Conservation (phyloP, 2,888 invertebrate species). For the Synergus umbraculus region DNA sequence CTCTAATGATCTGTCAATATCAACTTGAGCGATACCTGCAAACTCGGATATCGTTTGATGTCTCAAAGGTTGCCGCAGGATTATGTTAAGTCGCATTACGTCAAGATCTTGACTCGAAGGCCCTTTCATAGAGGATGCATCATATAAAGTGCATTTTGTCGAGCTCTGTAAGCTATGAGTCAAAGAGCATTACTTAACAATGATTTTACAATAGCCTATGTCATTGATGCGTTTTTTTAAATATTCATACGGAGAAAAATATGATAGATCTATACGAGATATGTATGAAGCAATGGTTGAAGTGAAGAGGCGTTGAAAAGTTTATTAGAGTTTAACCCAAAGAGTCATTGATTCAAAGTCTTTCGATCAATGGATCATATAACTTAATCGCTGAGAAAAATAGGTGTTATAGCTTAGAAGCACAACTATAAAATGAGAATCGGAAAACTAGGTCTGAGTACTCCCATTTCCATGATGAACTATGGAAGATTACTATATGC, state of each 20-base stretch:
- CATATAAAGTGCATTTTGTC: conserved; percentile 22
- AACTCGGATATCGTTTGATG: conserved; percentile 8
- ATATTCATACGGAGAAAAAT: background rate
- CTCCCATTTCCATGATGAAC: no score
- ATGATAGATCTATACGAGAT: background rate
- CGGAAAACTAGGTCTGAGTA: no score
- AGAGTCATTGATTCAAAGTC: no score
- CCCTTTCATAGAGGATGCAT: conserved; percentile 10
- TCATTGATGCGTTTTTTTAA: background rate
- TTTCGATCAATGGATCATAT: no score
- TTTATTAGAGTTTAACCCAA: background rate
- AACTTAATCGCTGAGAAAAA: no score
- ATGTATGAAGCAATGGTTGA: background rate
- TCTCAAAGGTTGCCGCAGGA: background rate
- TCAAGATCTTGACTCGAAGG: background rate
- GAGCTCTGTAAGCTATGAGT: conserved; percentile 7
- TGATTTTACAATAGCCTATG: conserved; percentile 6
- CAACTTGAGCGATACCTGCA: conserved; percentile 1
- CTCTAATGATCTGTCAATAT: background rate
- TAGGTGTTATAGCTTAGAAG: no score
- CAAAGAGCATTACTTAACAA: conserved; percentile 19
- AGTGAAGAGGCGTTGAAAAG: background rate
- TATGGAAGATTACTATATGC: no score
- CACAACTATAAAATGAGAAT: no score
- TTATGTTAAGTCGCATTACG: background rate